Evolutionary conservation across 2,113 vertebrate genomes (phyloP).

Genomic region (Alouatta palliata): DNA sequence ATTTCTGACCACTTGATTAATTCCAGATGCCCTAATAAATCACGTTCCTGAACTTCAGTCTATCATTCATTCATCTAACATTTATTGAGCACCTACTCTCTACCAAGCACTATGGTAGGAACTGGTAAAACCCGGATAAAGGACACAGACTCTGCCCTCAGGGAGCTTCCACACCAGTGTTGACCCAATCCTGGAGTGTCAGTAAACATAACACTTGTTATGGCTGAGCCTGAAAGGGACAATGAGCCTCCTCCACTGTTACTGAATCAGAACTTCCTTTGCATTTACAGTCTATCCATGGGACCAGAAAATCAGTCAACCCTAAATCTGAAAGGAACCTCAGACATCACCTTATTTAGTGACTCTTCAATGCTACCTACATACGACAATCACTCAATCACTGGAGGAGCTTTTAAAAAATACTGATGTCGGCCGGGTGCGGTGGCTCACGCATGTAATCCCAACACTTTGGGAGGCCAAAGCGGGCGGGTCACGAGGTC

Average conservation of each 20-base stretch:
- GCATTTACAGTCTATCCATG: neutral
- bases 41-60: neutral
- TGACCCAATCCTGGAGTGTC: neutral
- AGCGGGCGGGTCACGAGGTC: too few relatives aligned
- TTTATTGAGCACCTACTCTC: neutral
- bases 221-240: neutral
- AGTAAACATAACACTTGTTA: too few relatives aligned
- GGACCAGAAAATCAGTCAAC: neutral
- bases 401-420: neutral
- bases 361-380: neutral
- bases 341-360: neutral
- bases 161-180: neutral
- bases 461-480: too few relatives aligned
- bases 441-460: too few relatives aligned
- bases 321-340: neutral
- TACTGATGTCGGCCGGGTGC: fast-evolving
- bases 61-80: neutral
- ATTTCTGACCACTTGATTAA: neutral
- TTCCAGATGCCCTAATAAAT: neutral
- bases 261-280: neutral
- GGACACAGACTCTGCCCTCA: neutral
- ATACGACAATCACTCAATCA: neutral
- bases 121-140: neutral
- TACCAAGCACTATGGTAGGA: neutral
- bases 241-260: fast-evolving